Conservation (phyloP, 35 echinoderm and acorn worm genomes). For the Apostichopus californicus region DNA sequence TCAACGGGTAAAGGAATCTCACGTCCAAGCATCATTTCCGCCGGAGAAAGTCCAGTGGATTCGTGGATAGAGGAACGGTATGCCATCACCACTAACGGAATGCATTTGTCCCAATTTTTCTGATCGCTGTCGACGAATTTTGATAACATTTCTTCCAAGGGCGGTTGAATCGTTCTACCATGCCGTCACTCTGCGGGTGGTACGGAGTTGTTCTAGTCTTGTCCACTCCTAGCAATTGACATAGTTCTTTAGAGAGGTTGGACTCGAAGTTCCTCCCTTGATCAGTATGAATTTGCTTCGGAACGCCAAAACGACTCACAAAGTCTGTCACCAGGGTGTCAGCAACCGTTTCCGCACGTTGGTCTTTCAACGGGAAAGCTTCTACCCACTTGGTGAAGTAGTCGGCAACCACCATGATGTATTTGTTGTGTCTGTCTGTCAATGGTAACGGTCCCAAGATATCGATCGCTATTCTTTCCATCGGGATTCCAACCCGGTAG, state of each 20-base stretch:
- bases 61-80: constrained; percentile 58
- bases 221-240: constrained; percentile 46
- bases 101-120: constrained; percentile 54
- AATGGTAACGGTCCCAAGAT: neutral
- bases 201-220: constrained; percentile 50
- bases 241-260: neutral
- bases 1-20: constrained; percentile 25
- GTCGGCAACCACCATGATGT: constrained; percentile 55
- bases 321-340: constrained; percentile 33
- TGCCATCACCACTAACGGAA: constrained; percentile 33
- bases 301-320: constrained; percentile 35
- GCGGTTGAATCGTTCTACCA: constrained; percentile 53
- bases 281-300: constrained; percentile 50
- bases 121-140: neutral
- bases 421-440: constrained; percentile 40
- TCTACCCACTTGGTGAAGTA: constrained; percentile 63
- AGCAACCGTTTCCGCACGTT: constrained; percentile 56
- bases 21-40: constrained; percentile 50
- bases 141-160: constrained; percentile 12
- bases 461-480: constrained; percentile 71
- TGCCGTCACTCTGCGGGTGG: constrained; percentile 26
- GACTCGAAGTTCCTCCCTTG: constrained; percentile 62
- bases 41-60: constrained; percentile 26
- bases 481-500: constrained; percentile 31
- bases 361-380: constrained; percentile 34